Base-by-base conservation (phyloP, 2,888 invertebrate genomes). In the Uropetala carovei region DNA sequence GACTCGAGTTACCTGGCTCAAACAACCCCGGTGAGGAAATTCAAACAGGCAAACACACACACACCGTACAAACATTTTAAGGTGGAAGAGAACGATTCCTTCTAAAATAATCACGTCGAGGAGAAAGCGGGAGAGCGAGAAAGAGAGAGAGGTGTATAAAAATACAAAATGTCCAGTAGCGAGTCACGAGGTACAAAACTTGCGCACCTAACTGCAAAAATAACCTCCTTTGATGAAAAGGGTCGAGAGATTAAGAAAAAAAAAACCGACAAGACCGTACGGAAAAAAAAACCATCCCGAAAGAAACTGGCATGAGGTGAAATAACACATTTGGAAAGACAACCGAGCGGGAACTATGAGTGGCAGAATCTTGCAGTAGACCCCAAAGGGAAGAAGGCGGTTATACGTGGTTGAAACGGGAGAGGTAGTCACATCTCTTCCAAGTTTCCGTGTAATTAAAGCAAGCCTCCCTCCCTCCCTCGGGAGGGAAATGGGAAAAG, bases 371-470 rank as follows among this genome's bases (percentile, higher is more conserved):
- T n/a, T n/a, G n/a, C n/a, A n/a, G n/a, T n/a, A n/a, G n/a, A n/a
- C n/a, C n/a, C n/a, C n/a, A n/a, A n/a, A n/a, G n/a, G n/a, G n/a
- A n/a, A 22, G 85, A 10, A 64, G n/a, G 58, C 22, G 85, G 58
- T 56, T 11, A n/a, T n/a, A 2, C 57, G 58, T 5, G 14, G 56
- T n/a, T 27, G 59, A 9, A 30, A 57, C 22, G 60, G 30, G 16
- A 60, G 86, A 60, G 30, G 57, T 22, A 85, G 27, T 27, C 85
- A 22, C 85, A 58, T 85, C 86, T 86, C 86, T 86, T 86, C 86
- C 86, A 86, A 86, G 59, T 86, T 86, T 86, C 60, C 60, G 60
- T 59, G 86, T 86, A 86, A 86, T 86, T 86, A 86, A 86, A 86
- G 86, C 86, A 60, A 86, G 27, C 9, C 85, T 22, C 60, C 16